Evolutionary conservation across 2,113 vertebrate species (phyloP).

Genomic region (Rhipidura dahli): DNA sequence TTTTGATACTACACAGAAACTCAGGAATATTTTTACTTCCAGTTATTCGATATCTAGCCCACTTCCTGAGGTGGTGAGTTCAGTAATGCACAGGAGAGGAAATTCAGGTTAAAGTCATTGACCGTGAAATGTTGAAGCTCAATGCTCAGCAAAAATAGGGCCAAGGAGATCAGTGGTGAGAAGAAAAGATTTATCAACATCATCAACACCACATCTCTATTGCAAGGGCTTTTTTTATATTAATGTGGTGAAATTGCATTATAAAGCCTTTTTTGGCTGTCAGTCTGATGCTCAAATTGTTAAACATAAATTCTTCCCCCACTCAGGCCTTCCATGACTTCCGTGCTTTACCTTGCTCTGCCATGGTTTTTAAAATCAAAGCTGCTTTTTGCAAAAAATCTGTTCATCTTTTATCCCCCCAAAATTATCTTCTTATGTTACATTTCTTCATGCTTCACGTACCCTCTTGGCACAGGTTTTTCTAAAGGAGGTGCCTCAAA

Average conservation of each 20-base stretch:
- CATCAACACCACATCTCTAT: neutral
- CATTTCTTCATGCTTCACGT: neutral
- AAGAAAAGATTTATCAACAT: neutral
- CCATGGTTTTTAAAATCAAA: neutral
- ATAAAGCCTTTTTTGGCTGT: neutral
- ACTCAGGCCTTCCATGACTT: fast-evolving
- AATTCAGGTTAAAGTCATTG: neutral
- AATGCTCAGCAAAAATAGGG: neutral
- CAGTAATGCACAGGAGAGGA: neutral
- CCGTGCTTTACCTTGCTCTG: neutral
- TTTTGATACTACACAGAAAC: neutral
- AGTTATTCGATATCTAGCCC: neutral
- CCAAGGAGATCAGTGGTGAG: neutral
- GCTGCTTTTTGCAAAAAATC: neutral
- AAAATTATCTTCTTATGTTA: neutral
- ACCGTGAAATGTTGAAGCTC: neutral
- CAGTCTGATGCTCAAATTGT: neutral
- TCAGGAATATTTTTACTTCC: neutral
- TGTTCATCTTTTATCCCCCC: neutral
- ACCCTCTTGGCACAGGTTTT: neutral
- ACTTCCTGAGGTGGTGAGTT: neutral
- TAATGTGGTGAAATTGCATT: neutral
- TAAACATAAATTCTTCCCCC: neutral
- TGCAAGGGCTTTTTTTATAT: neutral
- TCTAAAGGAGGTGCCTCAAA: neutral